These are phyloP conservation scores for Capitulum mitella DNA, from an alignment of 2,888 invertebrate species.

Conservation along the genomic window DNA sequence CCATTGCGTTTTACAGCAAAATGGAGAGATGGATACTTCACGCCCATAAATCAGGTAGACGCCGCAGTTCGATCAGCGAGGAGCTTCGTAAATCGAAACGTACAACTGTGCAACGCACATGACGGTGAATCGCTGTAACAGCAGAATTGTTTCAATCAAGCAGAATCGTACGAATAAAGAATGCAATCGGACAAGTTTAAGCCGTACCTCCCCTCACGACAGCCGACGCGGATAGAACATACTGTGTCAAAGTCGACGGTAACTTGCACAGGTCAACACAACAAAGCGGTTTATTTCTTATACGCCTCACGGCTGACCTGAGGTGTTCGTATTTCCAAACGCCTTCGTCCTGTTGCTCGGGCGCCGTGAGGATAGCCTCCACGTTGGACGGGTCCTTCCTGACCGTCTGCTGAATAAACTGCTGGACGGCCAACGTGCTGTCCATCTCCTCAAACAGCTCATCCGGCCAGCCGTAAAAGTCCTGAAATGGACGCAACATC, in stretches of 20 bases:
- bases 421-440: conserved; percentile 95
- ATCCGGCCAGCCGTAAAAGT: conserved; percentile 96
- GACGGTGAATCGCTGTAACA: not conserved
- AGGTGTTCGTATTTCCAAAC: conserved; percentile 99
- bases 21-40: no score
- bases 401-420: conserved; percentile 97
- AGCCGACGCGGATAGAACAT: no score
- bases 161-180: no score
- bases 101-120: not conserved
- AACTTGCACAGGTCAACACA: no score
- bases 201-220: no score
- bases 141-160: conserved; percentile 3
- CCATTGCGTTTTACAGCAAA: no score
- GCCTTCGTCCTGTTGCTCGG: conserved; percentile 95
- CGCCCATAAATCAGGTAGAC: no score
- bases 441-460: conserved; percentile 99
- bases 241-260: no score
- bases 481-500: no score
- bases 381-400: conserved; percentile 86
- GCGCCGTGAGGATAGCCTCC: conserved; percentile 88
- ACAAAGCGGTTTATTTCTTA: conserved; percentile 32
- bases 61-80: no score
- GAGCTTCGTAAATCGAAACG: no score
- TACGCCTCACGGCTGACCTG: conserved; percentile 52
- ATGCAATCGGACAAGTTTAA: no score